These are phyloP conservation scores for Cydia amplana DNA, from an alignment of 1,140 invertebrate genomes.

Conservation along the genomic window DNA sequence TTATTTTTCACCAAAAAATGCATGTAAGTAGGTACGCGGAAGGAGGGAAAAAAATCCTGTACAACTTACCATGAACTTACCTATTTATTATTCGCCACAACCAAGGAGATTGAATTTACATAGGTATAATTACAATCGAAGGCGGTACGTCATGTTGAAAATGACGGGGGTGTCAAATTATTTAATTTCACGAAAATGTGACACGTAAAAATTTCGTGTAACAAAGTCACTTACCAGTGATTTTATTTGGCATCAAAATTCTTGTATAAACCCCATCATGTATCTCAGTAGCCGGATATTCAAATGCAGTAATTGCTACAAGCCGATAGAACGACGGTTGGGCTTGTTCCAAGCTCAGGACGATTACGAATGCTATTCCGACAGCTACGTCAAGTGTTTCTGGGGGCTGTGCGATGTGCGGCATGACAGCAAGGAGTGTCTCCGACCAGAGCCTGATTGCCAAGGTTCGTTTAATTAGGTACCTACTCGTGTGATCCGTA, in stretches of 20 bases:
- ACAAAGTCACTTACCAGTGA: not conserved
- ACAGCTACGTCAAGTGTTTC: conserved; percentile 66
- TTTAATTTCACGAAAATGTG: not conserved
- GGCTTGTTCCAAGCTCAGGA: conserved; percentile 51
- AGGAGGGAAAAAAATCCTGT: no score
- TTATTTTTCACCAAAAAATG: no score
- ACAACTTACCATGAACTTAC: no score
- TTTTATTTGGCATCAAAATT: conserved; percentile 5
- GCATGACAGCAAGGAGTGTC: conserved; percentile 52
- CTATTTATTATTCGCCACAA: no score
- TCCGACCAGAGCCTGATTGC: conserved; percentile 40
- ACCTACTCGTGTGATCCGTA: not conserved
- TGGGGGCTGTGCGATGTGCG: conserved; percentile 61
- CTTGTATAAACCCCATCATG: not conserved
- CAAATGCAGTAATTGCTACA: conserved; percentile 49
- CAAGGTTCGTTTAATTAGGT: conserved; percentile 41
- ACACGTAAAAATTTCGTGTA: not conserved
- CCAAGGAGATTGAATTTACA: no score
- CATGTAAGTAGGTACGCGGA: no score
- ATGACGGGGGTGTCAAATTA: not conserved
- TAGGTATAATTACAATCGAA: no score
- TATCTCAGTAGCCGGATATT: not conserved
- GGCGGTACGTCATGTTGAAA: not conserved
- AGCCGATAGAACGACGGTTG: conserved; percentile 46
- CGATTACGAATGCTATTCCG: conserved; percentile 57